phyloP scores from a whole-genome alignment of 1,140 invertebrate genomes.

The Euborellia annulipes region DNA sequence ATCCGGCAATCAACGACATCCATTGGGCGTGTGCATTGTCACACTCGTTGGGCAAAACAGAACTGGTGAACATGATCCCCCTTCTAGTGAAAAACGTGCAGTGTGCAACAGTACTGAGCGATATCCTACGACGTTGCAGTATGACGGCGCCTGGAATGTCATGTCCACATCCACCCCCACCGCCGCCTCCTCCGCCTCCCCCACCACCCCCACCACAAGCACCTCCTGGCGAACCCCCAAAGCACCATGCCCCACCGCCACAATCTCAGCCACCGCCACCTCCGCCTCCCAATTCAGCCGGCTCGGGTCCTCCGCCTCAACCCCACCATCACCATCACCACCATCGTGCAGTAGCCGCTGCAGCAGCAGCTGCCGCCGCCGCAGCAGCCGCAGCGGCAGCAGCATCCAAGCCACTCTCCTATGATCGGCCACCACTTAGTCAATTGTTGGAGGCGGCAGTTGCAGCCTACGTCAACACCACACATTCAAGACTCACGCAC shows the following conservation, averaged over 20 bases:
- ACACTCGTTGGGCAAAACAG: conserved; percentile 59
- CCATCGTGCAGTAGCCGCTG: conserved; percentile 1
- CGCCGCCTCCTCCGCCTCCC: too few species aligned
- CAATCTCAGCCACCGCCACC: too few species aligned
- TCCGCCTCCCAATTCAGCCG: too few species aligned
- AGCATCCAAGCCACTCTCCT: conserved; percentile 39
- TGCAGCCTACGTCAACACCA: conserved; percentile 67
- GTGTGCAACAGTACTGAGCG: conserved; percentile 66
- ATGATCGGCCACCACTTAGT: conserved; percentile 53
- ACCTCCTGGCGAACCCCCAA: conserved; percentile 2
- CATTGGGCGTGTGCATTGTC: conserved; percentile 73
- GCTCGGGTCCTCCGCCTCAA: too few species aligned
- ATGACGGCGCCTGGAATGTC: conserved; percentile 52
- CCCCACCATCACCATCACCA: too few species aligned
- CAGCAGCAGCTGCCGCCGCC: conserved; percentile 23
- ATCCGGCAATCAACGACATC: conserved; percentile 73
- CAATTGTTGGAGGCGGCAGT: conserved; percentile 65
- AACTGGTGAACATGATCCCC: conserved; percentile 60
- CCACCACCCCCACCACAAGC: conserved; percentile 10
- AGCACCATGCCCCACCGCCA: too few species aligned
- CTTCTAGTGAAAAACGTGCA: conserved; percentile 72
- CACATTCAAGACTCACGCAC: conserved; percentile 66
- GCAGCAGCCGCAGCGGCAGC: conserved; percentile 28
- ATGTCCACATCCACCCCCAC: conserved; percentile 28
- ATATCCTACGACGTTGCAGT: conserved; percentile 67